Evolutionary conservation across 2,888 invertebrate species (phyloP), one percentile per base, ranked within the genome.

Genomic region (Drosophila antonietae): DNA sequence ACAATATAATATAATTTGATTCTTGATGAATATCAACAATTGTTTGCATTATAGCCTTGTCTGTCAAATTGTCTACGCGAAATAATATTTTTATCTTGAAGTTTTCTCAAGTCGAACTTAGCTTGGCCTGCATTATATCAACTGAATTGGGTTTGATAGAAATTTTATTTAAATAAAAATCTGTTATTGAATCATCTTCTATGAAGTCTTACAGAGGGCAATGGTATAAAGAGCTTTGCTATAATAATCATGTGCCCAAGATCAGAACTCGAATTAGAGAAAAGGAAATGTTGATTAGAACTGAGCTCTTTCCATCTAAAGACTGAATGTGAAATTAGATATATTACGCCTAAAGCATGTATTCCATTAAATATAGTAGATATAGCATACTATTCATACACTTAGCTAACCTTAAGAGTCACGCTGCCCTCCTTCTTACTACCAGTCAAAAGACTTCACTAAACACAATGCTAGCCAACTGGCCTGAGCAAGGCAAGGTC

Each of bases 401-500:
- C 8, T n/a, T n/a, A 33, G 10, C 10, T 33, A 5, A 9, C 23
- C 28, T 2, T 18, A 33, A 14, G 6, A 51, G 10, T 2, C 5
- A 31, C 2, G 2, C 31, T 12, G 2, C 3, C 5, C 2, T 23
- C 2, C 52, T 23, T 2, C 52, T 23, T 5, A 2, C 6, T 8
- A 0, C 15, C 8, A 2, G 1, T 4, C 2, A 9, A 9, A 1
- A 15, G 4, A 15, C 15, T 20, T 7, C 9, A 0, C 15, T 7
- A 49, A 3, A 6, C 53, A 6, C 23, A 39, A 15, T 23, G 20
- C 37, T 15, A n/a, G 23, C 15, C 5, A 53, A 4, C 39, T 55
- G 31, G 4, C 28, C 18, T 9, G 4, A 15, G 20, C 2, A 9
- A 31, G 9, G 8, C 59, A 67, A 68, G 67, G 69, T 43, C 46